Conservation (phyloP, 2,888 invertebrate species). For the Dryomyza anilis region DNA sequence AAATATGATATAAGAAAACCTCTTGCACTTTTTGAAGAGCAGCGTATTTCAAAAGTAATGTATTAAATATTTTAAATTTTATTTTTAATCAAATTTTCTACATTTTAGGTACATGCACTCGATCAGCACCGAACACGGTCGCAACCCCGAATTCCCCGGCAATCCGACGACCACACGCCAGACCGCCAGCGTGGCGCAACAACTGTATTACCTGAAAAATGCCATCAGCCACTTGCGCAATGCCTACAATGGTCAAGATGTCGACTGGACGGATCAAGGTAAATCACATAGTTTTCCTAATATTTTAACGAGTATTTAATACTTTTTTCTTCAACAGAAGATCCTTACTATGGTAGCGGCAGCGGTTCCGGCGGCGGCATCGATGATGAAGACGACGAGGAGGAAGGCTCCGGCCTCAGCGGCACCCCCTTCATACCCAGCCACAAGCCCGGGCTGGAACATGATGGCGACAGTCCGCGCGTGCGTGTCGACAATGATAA, state of each 20-base stretch:
- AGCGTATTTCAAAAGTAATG: too few relatives aligned
- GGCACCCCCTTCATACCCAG: slow-evolving; percentile 53
- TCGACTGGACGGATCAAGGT: slow-evolving; percentile 80
- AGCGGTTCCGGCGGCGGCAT: slow-evolving; percentile 73
- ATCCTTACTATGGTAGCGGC: slow-evolving; percentile 68
- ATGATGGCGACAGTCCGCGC: slow-evolving; percentile 51
- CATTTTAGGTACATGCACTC: slow-evolving; percentile 68
- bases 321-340: slow-evolving; percentile 61
- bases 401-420: slow-evolving; percentile 53
- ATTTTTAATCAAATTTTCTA: too few relatives aligned
- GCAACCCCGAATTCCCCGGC: slow-evolving; percentile 73
- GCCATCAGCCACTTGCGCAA: slow-evolving; percentile 82
- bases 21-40: too few relatives aligned
- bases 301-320: too few relatives aligned
- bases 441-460: slow-evolving; percentile 47
- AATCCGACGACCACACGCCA: slow-evolving; percentile 58
- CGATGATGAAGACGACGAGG: slow-evolving; percentile 62
- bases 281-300: slow-evolving; percentile 22
- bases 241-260: slow-evolving; percentile 90
- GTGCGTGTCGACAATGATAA: slow-evolving; percentile 52
- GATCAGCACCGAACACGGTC: slow-evolving; percentile 71
- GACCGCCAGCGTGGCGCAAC: slow-evolving; percentile 67
- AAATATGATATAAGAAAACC: too few relatives aligned
- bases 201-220: slow-evolving; percentile 76
- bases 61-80: too few relatives aligned